Base-by-base conservation (phyloP, 2,888 invertebrate species). In the Trichopoda pennipes region DNA sequence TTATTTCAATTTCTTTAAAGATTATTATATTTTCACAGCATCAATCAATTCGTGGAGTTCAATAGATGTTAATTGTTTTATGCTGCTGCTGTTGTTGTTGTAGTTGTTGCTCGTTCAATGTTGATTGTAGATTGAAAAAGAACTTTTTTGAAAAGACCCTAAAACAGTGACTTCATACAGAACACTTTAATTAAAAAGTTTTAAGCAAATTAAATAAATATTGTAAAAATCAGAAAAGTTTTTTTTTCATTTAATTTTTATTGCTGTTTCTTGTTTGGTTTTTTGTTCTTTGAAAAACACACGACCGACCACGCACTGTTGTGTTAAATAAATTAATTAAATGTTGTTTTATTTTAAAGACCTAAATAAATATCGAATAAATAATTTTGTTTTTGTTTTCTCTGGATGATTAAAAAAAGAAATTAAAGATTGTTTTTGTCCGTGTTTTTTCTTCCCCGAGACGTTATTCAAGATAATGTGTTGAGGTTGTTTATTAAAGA, bases 231-330 rank as follows among this genome's bases (percentile, higher is more conserved):
- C n/a, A n/a, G n/a, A n/a, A 19, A 17, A 10, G 19, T 8, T 28
- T 6, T 7, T 28, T 28, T 28, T 28, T 6, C 2, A 6, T 28
- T 44, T 17, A 49, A 16, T 9, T 9, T 44, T n/a, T 16, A 2
- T 44, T 44, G 6, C 3, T n/a, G 3, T 16, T 49, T 17, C 8
- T 7, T 17, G 17, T 9, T 14, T 8, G 17, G 19, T 21, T 51
- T 53, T 61, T 61, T 16, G 56, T 61, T 16, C 8, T 23, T 55
- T 17, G 16, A 17, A 28, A 60, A 38, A 55, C 35, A 61, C 79
- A 38, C 38, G 38, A 38, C 38, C 38, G 61, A 69, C 68, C 61
- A 68, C 69, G 70, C 77, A 74, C 44, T 21, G 60, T 21, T 38
- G 55, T 63, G n/a, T 69, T 32, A 60, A 66, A 51, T 42, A 28